Conservation (phyloP, 2,888 invertebrate genomes). For the Aphelenchoides bicaudatus region DNA sequence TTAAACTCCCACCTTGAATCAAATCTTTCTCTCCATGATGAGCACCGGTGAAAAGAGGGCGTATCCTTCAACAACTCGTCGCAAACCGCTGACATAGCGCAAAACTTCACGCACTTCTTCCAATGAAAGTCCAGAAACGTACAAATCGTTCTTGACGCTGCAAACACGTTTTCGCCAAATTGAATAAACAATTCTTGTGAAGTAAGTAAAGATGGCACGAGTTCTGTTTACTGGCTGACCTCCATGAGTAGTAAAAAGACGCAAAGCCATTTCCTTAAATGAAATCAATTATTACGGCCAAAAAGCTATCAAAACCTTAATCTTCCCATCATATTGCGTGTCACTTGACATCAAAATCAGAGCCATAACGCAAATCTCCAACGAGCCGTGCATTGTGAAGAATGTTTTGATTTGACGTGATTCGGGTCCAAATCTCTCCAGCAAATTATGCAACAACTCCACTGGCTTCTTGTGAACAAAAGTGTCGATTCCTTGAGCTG, state of each 20-base stretch:
- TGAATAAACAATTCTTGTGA: slow-evolving; percentile 77
- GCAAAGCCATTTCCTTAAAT: slow-evolving; percentile 30
- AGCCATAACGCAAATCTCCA: slow-evolving; percentile 83
- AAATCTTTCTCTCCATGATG: background rate
- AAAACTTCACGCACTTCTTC: slow-evolving; percentile 26
- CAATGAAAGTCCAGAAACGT: slow-evolving; percentile 9
- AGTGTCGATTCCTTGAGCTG: slow-evolving; percentile 72
- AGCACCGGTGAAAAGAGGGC: slow-evolving; percentile 40
- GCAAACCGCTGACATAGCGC: slow-evolving; percentile 20
- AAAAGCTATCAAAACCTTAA: slow-evolving; percentile 27
- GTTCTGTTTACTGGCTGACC: slow-evolving; percentile 82
- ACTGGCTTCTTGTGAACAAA: slow-evolving; percentile 79
- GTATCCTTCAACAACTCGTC: slow-evolving; percentile 40
- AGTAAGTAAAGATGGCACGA: slow-evolving; percentile 85
- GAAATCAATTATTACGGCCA: background rate
- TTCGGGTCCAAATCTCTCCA: slow-evolving; percentile 30
- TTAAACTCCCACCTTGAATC: too few relatives aligned
- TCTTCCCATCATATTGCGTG: slow-evolving; percentile 20
- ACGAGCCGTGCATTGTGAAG: slow-evolving; percentile 40
- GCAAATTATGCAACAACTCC: slow-evolving; percentile 77
- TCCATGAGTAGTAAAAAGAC: slow-evolving; percentile 72
- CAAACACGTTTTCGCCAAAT: slow-evolving; percentile 72
- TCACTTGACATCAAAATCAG: slow-evolving; percentile 77
- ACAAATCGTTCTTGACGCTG: too few relatives aligned
- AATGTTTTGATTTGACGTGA: slow-evolving; percentile 37